These are phyloP conservation scores for Laupala kohalensis DNA, from an alignment of 1,140 invertebrate species.

Conservation along the genomic window DNA sequence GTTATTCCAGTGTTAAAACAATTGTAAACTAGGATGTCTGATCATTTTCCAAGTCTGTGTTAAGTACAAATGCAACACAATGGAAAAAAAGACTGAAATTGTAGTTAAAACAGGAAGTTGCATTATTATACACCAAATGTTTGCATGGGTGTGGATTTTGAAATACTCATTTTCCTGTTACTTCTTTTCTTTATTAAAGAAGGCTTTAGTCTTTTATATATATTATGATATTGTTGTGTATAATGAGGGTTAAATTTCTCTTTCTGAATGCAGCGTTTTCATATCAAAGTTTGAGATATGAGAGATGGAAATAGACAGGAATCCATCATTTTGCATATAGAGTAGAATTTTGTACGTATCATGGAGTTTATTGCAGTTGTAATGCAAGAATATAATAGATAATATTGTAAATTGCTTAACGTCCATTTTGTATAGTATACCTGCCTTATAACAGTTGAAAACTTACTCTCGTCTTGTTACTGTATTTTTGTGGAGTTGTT, in stretches of 20 bases:
- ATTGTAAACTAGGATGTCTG: not conserved
- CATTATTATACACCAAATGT: not conserved
- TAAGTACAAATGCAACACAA: not conserved
- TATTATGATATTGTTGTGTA: not conserved
- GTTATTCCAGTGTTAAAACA: not conserved
- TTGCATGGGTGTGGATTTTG: not conserved
- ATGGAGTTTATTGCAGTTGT: constrained; percentile 5
- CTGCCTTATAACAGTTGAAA: not conserved
- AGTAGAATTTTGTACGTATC: constrained; percentile 6
- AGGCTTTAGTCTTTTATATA: not conserved
- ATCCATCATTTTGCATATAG: constrained; percentile 1
- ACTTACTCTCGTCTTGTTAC: too few species aligned
- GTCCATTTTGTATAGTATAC: constrained; percentile 4
- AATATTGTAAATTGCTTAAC: constrained; percentile 1
- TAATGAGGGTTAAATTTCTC: not conserved
- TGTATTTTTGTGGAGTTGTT: too few species aligned
- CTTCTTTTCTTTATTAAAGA: not conserved
- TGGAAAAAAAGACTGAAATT: not conserved
- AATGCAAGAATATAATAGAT: constrained; percentile 1
- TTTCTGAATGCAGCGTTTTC: not conserved
- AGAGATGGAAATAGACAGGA: not conserved
- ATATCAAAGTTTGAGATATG: not conserved
- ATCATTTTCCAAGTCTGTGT: not conserved
- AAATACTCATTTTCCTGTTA: not conserved
- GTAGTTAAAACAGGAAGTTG: not conserved